phyloP scores from a whole-genome alignment of 1,140 invertebrate species.

The Cherax quadricarinatus region DNA sequence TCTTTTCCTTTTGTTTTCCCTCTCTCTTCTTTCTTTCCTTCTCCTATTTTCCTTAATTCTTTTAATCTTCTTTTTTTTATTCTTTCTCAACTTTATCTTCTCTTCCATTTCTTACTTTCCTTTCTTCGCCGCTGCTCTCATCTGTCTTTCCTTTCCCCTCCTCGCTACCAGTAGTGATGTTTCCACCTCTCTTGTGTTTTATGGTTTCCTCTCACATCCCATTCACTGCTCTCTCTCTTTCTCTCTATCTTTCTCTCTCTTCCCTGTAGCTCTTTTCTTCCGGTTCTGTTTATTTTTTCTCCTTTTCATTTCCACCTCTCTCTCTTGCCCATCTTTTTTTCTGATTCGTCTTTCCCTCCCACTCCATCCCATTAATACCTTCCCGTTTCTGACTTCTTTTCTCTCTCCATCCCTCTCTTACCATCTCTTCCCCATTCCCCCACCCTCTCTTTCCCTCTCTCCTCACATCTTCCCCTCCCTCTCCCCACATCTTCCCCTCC shows the following conservation, averaged over 20 bases:
- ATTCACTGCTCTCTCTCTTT: background rate
- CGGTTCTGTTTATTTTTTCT: background rate
- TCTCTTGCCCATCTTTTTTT: background rate
- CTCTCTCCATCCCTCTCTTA: background rate
- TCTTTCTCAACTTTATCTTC: background rate
- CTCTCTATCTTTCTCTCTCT: background rate
- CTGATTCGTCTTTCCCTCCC: background rate
- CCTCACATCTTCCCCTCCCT: too few species aligned
- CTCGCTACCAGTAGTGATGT: background rate
- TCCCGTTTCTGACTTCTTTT: background rate
- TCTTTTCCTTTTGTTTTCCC: background rate
- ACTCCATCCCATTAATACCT: background rate
- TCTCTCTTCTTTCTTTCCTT: background rate
- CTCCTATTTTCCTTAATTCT: too few species aligned
- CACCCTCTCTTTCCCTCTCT: background rate
- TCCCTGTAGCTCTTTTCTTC: background rate
- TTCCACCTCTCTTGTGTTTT: background rate
- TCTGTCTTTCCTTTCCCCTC: background rate
- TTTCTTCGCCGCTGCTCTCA: background rate
- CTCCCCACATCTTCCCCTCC: background rate
- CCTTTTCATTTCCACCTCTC: background rate
- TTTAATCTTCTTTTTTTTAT: background rate
- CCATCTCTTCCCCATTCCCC: too few species aligned
- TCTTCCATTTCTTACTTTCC: too few species aligned
- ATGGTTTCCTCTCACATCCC: background rate